Percentiles rank a stretch among this genome's conserved stretches.
Conservation (phyloP, 2,888 invertebrate genomes). For the Watsonalla binaria region DNA sequence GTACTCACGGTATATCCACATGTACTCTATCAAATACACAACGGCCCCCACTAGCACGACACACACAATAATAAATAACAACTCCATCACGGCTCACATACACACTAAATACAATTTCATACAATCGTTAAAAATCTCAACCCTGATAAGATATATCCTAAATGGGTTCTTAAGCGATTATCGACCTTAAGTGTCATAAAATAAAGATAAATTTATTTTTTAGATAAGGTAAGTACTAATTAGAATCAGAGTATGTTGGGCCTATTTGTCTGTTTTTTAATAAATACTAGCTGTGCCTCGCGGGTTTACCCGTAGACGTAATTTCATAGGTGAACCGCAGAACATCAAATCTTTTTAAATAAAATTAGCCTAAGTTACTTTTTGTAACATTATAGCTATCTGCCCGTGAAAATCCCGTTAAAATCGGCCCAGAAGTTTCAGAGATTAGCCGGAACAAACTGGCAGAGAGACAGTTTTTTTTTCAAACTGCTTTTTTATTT, state of each 20-base stretch:
- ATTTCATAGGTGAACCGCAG: too few species aligned
- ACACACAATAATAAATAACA: slow-evolving; percentile 7
- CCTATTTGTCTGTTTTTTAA: neutral
- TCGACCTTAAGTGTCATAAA: neutral
- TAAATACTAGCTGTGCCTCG: neutral
- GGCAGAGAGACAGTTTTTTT: too few species aligned
- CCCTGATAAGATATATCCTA: neutral
- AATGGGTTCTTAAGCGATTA: neutral
- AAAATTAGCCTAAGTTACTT: too few species aligned
- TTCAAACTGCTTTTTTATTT: too few species aligned
- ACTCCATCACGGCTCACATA: neutral
- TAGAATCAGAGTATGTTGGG: neutral
- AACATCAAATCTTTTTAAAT: too few species aligned
- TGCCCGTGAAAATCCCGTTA: too few species aligned
- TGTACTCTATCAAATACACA: slow-evolving; percentile 10
- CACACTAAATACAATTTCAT: neutral
- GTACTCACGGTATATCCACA: slow-evolving; percentile 5
- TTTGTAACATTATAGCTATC: too few species aligned
- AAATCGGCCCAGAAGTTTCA: too few species aligned
- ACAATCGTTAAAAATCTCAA: neutral
- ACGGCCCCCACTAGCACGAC: slow-evolving; percentile 9
- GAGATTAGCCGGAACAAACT: too few species aligned
- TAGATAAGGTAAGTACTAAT: neutral
- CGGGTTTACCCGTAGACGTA: too few species aligned
- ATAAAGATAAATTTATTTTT: neutral